Base-by-base conservation (phyloP, 2,888 invertebrate genomes). In the Sphaerophoria rueppellii region DNA sequence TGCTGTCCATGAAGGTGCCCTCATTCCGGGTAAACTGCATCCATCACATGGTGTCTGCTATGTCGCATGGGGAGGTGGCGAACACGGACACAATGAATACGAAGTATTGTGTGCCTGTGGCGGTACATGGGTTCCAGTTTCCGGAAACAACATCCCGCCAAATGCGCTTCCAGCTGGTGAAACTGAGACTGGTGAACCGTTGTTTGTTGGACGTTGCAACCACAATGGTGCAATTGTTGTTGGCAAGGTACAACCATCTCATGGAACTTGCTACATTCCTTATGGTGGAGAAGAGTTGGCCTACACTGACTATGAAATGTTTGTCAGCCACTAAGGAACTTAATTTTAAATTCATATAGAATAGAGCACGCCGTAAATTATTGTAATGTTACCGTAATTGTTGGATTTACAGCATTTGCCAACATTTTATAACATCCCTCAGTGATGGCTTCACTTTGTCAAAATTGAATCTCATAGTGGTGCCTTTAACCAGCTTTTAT, bases 161-260 rank as follows among this genome's bases (percentile, higher is more conserved):
- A 94, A 94, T 74, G 96, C 96, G 0, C 93, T 96, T 87, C 95
- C 95, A 35, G 94, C 92, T n/a, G 95, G 95, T 7, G 93, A 96
- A 89, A 93, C 94, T 9, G 96, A 95, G 89, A 95, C 95, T 40
- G 96, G 96, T 0, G 97, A 97, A 89, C 94, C 96, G 0, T 93
- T 97, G 2, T 97, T 93, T 91, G 92, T 96, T 48, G 97, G 97
- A 14, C 94, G 97, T 86, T 95, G 95, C 0, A 93, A 93, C 50
- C 96, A 97, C 89, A 96, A 96, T 88, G 96, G 95, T 77, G 94
- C 95, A 79, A 87, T 96, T 60, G 96, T 96, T 34, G 93, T 95
- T 35, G 97, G 97, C 89, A 97, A 97, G 92, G 95, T 97, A 2
- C 97, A 97, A 88, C 95, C 95, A 48, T 96, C 96, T 7, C 97